Percentiles rank a stretch among this genome's conserved stretches.
Conservation (phyloP, 2,888 invertebrate species). For the Apodemia zela region DNA sequence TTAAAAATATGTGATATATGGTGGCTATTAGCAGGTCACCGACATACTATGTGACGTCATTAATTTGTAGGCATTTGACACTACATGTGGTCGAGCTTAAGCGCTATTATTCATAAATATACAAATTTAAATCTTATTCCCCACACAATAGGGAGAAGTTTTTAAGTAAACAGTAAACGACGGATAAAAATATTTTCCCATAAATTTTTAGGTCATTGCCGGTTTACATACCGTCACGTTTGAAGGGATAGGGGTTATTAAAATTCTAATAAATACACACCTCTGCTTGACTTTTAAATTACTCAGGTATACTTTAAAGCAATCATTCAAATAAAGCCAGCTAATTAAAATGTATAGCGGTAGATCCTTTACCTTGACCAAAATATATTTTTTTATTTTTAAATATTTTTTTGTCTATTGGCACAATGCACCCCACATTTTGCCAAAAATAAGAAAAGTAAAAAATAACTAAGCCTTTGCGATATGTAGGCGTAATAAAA, state of each 20-base stretch:
- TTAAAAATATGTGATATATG: conserved; percentile 24
- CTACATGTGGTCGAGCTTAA: conserved; percentile 39
- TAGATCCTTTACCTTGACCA: neutral
- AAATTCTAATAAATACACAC: conserved; percentile 56
- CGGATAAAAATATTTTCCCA: conserved; percentile 57
- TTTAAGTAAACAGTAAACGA: conserved; percentile 27
- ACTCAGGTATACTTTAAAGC: conserved; percentile 8
- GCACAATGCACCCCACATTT: no score
- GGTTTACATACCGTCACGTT: conserved; percentile 61
- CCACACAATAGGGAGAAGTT: conserved; percentile 35
- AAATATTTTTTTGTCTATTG: no score
- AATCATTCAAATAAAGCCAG: conserved; percentile 4
- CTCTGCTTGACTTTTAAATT: conserved; percentile 38
- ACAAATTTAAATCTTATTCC: conserved; percentile 39
- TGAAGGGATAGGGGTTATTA: conserved; percentile 65
- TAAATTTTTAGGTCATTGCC: conserved; percentile 67
- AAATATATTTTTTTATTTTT: no score
- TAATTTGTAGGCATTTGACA: conserved; percentile 52
- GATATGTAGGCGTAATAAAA: conserved; percentile 12
- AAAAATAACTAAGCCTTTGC: no score
- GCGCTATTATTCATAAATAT: conserved; percentile 28
- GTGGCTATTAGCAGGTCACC: conserved; percentile 35
- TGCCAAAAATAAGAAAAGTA: no score
- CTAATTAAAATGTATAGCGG: neutral
- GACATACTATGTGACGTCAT: conserved; percentile 55